Base-by-base conservation (phyloP, 1,140 invertebrate species). In the Tachypleus tridentatus region DNA sequence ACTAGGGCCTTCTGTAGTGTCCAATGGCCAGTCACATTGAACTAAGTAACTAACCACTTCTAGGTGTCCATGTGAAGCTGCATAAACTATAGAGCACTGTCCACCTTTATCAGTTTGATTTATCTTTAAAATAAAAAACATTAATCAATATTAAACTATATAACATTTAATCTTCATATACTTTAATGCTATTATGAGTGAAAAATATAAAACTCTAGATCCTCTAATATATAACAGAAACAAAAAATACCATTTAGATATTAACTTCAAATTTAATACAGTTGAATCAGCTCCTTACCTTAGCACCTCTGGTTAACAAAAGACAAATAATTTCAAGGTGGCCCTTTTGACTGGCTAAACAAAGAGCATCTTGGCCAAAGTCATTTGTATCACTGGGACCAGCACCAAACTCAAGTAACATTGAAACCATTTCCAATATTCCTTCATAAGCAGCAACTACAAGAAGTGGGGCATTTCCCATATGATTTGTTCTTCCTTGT, bases 1-100 rank as follows among this genome's bases (percentile, higher is more conserved):
- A 29, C 29, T 29, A 2, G 29, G 29, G 29, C 29, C 29, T 29
- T 29, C 29, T 29, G 29, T 29, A 29, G 29, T 29, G 29, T 74
- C 72, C 4, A 72, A 75, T n/a, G 77, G 74, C 82, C 88, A 90
- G 71, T 94, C 89, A 74, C 88, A 91, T 54, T 93, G 89, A 67
- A 97, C 86, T 59, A 98, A 83, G 77, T 95, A 97, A 76, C 93
- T 87, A 10, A 91, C 91, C 61, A 97, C 88, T 71, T 93, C 88
- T 74, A 87, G 87, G 77, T 98, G 93, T 57, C 94, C 93, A 79
- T 97, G 93, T 74, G 91, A 82, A 76, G 91, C 91, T 11, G 93
- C 90, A 78, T 95, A 92, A 58, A 97, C 89, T 68, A 97, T 81
- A 29, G 93, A 92, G 88, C 91, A 94, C 72, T 90, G 86, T 54